phyloP scores from a whole-genome alignment of 2,888 invertebrate genomes.

The Megalurothrips usitatus region DNA sequence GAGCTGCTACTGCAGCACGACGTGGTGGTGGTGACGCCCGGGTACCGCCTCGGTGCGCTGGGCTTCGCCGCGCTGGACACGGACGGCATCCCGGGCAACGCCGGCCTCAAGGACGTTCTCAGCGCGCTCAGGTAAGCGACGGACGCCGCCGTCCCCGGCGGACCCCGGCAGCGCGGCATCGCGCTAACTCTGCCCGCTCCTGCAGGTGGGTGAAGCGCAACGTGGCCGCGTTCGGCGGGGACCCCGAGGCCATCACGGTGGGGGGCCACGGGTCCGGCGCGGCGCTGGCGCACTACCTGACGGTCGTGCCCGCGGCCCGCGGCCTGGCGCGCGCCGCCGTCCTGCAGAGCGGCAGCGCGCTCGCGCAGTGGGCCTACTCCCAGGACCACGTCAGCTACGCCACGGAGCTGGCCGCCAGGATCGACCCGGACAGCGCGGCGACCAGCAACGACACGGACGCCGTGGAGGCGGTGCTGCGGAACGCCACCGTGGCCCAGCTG shows the following conservation, averaged over 20 bases:
- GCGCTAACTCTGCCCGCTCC: no score
- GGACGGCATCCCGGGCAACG: constrained; percentile 2
- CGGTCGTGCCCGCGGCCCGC: background rate
- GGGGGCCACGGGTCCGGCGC: background rate
- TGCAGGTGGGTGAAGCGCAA: background rate
- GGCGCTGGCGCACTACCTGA: constrained; percentile 14
- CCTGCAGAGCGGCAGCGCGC: constrained; percentile 25
- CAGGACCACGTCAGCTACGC: constrained; percentile 14
- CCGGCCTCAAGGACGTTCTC: constrained; percentile 1
- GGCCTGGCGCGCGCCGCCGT: constrained; percentile 1
- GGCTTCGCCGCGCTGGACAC: constrained; percentile 9
- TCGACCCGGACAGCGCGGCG: background rate
- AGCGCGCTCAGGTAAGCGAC: background rate
- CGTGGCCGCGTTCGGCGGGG: background rate
- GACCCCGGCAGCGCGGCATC: no score
- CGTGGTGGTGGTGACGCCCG: constrained; percentile 19
- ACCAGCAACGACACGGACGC: background rate
- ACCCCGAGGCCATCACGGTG: background rate
- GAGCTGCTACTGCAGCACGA: constrained; percentile 16
- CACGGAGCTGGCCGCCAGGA: constrained; percentile 3
- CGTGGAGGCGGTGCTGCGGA: constrained; percentile 7
- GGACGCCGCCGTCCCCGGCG: no score
- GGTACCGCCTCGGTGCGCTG: constrained; percentile 8
- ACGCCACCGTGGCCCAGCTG: background rate
- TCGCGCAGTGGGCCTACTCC: background rate